Conservation (phyloP, 2,888 invertebrate genomes). For the Phyllotreta cruciferae region DNA sequence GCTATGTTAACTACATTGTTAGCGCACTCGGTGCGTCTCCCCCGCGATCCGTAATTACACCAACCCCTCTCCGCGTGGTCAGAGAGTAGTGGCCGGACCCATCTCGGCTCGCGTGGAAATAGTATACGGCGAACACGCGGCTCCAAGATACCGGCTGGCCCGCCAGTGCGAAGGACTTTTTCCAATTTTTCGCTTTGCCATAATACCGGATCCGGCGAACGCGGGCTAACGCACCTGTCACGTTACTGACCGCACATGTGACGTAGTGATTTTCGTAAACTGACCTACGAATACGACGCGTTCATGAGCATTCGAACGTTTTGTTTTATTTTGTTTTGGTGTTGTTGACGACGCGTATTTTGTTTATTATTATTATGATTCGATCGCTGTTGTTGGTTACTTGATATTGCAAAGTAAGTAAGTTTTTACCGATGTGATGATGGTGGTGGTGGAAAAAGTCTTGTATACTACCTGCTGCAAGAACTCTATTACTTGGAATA, state of each 20-base stretch:
- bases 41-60: constrained; percentile 43
- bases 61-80: constrained; percentile 59
- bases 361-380: no score
- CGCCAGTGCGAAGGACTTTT: constrained; percentile 42
- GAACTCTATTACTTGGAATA: no score
- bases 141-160: constrained; percentile 46
- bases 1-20: constrained; percentile 59
- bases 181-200: constrained; percentile 31
- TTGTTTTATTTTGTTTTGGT: constrained; percentile 7
- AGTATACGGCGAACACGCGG: constrained; percentile 52
- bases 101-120: constrained; percentile 59
- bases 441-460: no score
- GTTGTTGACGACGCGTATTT: constrained; percentile 12
- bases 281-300: constrained; percentile 2
- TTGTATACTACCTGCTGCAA: no score
- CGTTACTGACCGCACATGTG: constrained; percentile 50
- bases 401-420: no score
- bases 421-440: no score
- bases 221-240: constrained; percentile 46
- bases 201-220: constrained; percentile 37
- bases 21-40: constrained; percentile 55
- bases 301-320: constrained; percentile 7
- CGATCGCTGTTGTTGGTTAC: no score
- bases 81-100: constrained; percentile 60
- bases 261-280: constrained; percentile 19